A percentile compares a stretch with the other conserved stretches of the same genome.
Evolutionary conservation across 2,113 vertebrate genomes (phyloP).

Genomic region (Neofelis nebulosa): DNA sequence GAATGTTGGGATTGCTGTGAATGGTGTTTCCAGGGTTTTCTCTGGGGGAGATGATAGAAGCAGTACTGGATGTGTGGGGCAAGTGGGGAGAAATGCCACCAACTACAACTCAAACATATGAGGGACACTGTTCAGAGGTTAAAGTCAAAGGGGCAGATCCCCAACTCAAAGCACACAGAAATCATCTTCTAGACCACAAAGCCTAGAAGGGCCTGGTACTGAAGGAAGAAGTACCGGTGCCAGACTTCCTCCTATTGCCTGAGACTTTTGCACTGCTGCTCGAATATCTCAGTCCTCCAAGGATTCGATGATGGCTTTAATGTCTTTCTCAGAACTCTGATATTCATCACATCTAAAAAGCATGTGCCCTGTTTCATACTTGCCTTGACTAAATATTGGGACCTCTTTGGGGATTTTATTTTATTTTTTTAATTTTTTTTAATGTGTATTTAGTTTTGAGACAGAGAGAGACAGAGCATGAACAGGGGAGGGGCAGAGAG

Average conservation of each 20-base stretch:
- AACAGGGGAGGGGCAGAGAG: too few relatives aligned
- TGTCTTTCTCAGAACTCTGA: background rate
- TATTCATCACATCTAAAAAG: background rate
- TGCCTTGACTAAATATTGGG: background rate
- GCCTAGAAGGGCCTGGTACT: background rate
- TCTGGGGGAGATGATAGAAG: conserved; percentile 91
- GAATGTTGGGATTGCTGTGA: conserved; percentile 93
- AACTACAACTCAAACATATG: conserved; percentile 65
- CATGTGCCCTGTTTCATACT: background rate
- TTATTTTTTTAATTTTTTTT: too few relatives aligned
- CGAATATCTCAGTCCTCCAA: background rate
- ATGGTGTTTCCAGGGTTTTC: conserved; percentile 95
- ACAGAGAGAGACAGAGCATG: too few relatives aligned
- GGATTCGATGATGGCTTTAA: background rate
- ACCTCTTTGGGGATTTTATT: background rate
- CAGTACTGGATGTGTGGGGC: conserved; percentile 95
- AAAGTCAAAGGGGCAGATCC: background rate
- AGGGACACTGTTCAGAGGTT: background rate
- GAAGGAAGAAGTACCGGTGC: background rate
- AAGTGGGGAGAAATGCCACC: conserved; percentile 96
- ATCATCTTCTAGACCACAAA: conserved; percentile 79
- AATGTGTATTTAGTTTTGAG: too few relatives aligned
- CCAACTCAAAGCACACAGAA: background rate
- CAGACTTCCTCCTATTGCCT: background rate
- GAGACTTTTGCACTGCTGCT: background rate